Conservation (phyloP, 2,797 vertebrate species). For the Gallinago stenura region DNA sequence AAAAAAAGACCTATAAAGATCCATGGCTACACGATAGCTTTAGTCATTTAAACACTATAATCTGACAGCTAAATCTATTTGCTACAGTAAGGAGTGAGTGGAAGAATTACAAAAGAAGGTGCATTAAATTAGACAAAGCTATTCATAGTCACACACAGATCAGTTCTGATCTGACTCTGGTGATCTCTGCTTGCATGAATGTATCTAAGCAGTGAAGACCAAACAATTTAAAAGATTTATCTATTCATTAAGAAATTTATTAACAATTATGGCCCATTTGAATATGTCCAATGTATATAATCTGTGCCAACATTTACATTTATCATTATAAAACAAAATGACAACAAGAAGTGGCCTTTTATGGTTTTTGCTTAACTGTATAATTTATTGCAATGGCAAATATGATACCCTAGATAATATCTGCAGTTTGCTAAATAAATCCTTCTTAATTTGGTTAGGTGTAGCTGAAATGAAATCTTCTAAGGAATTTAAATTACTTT, state of each 20-base stretch:
- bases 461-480: not conserved
- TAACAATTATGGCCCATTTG: not conserved
- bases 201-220: constrained; percentile 14
- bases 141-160: not conserved
- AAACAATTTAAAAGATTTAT: constrained; percentile 32
- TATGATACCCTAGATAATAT: not conserved
- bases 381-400: not conserved
- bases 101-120: constrained; percentile 13
- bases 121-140: constrained; percentile 13
- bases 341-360: not conserved
- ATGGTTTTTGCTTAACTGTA: not conserved
- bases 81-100: not conserved
- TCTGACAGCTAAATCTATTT: not conserved
- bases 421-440: not conserved
- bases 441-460: constrained; percentile 5
- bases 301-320: not conserved
- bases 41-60: not conserved
- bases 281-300: not conserved
- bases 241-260: constrained; percentile 56
- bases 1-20: not conserved
- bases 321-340: not conserved
- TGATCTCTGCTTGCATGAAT: constrained; percentile 30
- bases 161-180: constrained; percentile 13
- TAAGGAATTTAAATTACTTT: not conserved
- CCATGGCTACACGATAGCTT: not conserved